These are phyloP conservation scores for Macrotrachela quadricornifera DNA, from an alignment of 1,140 invertebrate species.

Conservation along the genomic window DNA sequence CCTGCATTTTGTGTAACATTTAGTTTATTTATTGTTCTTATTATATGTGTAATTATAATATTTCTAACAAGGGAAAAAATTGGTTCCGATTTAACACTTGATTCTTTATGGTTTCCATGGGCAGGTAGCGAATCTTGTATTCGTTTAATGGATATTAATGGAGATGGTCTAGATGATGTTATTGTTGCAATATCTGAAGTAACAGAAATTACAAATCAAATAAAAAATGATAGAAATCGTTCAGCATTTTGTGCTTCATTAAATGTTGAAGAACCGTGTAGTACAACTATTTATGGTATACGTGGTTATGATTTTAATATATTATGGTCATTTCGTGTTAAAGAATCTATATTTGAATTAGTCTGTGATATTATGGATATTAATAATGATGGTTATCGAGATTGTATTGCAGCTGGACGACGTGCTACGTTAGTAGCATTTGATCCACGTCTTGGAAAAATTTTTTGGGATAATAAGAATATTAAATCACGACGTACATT, in stretches of 20 bases:
- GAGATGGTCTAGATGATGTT: slow-evolving; percentile 17
- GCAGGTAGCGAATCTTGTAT: slow-evolving; percentile 16
- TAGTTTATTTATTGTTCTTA: too few species aligned
- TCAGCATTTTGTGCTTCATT: neutral
- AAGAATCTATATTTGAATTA: slow-evolving; percentile 13
- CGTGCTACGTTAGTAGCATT: slow-evolving; percentile 16
- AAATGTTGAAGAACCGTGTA: too few species aligned
- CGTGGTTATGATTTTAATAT: slow-evolving; percentile 18
- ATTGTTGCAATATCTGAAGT: slow-evolving; percentile 12
- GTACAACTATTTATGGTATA: slow-evolving; percentile 9
- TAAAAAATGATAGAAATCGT: neutral
- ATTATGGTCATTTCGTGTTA: slow-evolving; percentile 15
- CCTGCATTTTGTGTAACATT: too few species aligned
- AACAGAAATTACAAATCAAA: neutral
- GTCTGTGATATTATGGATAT: slow-evolving; percentile 20
- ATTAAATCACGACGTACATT: neutral
- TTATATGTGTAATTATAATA: too few species aligned
- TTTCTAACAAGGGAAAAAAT: too few species aligned
- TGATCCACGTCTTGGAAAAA: slow-evolving; percentile 15
- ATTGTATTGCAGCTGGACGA: slow-evolving; percentile 20
- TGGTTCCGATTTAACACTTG: too few species aligned
- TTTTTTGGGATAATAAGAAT: neutral
- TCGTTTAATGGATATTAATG: slow-evolving; percentile 17
- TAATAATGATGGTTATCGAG: slow-evolving; percentile 16
- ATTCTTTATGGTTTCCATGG: too few species aligned